Evolutionary conservation across 2,113 vertebrate species (phyloP).

Genomic region (Atractosteus spatula): DNA sequence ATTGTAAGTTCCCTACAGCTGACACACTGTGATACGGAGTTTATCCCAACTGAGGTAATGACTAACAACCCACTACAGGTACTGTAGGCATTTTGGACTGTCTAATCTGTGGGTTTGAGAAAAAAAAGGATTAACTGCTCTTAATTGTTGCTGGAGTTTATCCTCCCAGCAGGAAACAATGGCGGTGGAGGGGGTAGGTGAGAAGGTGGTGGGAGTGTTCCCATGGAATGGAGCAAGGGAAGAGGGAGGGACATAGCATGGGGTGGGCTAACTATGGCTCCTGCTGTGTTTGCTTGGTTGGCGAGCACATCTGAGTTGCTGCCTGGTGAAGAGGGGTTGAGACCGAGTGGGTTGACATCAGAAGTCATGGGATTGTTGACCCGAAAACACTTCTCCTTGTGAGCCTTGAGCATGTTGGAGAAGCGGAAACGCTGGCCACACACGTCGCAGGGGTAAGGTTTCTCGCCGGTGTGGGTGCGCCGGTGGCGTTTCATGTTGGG

Average conservation of each 20-base stretch:
- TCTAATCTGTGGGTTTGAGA: conserved; percentile 21
- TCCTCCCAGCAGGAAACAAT: conserved; percentile 78
- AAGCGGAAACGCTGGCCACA: conserved; percentile 96
- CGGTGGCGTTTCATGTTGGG: conserved; percentile 98
- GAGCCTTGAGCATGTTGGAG: conserved; percentile 98
- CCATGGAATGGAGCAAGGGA: conserved; percentile 65
- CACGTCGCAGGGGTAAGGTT: conserved; percentile 92
- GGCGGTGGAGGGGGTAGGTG: conserved; percentile 71
- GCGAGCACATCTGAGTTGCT: conserved; percentile 42
- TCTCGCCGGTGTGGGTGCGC: conserved; percentile 94
- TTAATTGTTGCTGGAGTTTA: conserved; percentile 74
- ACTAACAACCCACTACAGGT: background rate
- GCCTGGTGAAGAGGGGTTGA: conserved; percentile 43
- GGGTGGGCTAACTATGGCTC: conserved; percentile 45
- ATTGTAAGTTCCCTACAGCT: background rate
- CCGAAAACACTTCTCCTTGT: conserved; percentile 93
- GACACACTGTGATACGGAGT: background rate
- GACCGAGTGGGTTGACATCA: conserved; percentile 42
- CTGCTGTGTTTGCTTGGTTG: conserved; percentile 44
- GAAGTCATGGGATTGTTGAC: conserved; percentile 74
- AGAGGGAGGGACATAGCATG: conserved; percentile 55
- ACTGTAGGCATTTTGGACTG: conserved; percentile 20
- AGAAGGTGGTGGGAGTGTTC: conserved; percentile 64
- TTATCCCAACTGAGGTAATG: background rate
- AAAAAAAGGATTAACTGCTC: conserved; percentile 26